Evolutionary conservation across 2,888 invertebrate species (phyloP), one percentile per base, ranked within the genome.

Genomic region (Brenthis ino): DNA sequence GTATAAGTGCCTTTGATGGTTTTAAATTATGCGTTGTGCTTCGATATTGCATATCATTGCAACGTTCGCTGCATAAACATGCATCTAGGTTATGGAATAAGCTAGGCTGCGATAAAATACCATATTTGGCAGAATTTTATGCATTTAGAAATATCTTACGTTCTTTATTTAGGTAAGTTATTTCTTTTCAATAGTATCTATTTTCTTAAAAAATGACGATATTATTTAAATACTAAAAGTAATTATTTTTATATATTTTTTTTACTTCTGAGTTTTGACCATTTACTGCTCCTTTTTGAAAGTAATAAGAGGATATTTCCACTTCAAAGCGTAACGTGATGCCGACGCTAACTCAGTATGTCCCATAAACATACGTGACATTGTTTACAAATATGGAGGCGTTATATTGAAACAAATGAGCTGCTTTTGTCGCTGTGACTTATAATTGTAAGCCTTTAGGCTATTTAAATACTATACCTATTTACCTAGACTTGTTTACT

Each of bases 341-440:
- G 58, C 43, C 68, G 57, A 54, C 64, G 28, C 14, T 48, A n/a
- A 72, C 65, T 72, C 56, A 67, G 61, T 68, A 60, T 53, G 57
- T 64, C 63, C 56, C 65, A 60, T 70, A 56, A 71, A 68, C 65
- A 56, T 72, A 68, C 65, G 65, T 71, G 64, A 72, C 72, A 65
- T 54, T 68, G 72, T 72, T 68, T 74, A 72, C 68, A 66, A 73
- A 74, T 72, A 73, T 68, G 65, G 65, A 69, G 65, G 71, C 68
- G 57, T 67, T 68, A 56, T 70, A 70, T 67, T 71, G 67, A 71
- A 72, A 70, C 64, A 70, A 69, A 73, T 69, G 64, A 67, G 57
- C 68, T 61, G 67, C 56, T 60, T 67, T 73, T 73, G 74, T 70
- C 66, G 64, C 58, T 66, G 71, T 74, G 69, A 72, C 69, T 71